phyloP scores from a whole-genome alignment of 2,888 invertebrate genomes.

The Gandaritis pyraliata region DNA sequence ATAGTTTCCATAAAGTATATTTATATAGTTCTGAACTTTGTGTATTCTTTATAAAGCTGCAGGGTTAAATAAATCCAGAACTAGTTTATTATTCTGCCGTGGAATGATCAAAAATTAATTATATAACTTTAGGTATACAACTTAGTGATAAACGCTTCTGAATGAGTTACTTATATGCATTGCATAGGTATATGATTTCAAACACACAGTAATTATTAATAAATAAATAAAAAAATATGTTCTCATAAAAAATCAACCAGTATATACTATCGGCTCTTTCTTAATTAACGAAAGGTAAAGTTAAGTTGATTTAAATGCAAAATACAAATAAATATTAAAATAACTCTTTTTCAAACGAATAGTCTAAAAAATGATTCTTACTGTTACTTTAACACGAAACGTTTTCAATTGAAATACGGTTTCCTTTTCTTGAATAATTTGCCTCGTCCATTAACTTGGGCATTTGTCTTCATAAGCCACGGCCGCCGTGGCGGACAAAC shows the following conservation, averaged over 20 bases:
- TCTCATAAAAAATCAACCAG: too few relatives aligned
- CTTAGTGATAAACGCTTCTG: not conserved
- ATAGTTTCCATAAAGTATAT: constrained; percentile 19
- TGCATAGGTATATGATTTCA: too few relatives aligned
- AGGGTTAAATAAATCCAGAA: constrained; percentile 44
- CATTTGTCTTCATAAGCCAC: constrained; percentile 44
- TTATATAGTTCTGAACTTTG: constrained; percentile 13
- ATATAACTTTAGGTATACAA: constrained; percentile 22
- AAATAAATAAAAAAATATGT: too few relatives aligned
- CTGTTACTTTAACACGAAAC: constrained; percentile 16
- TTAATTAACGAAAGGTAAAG: too few relatives aligned
- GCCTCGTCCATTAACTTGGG: constrained; percentile 43
- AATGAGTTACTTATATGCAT: too few relatives aligned
- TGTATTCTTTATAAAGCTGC: constrained; percentile 38
- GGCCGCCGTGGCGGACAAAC: constrained; percentile 24
- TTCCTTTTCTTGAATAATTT: constrained; percentile 47
- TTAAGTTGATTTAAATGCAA: too few relatives aligned
- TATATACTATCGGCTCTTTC: too few relatives aligned
- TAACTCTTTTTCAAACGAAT: not conserved
- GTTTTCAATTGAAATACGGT: constrained; percentile 29
- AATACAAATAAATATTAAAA: too few relatives aligned
- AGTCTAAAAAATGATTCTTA: constrained; percentile 5
- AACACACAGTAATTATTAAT: too few relatives aligned
- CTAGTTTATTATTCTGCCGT: constrained; percentile 31
- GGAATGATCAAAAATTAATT: constrained; percentile 39